A percentile compares a stretch with the other conserved stretches of the same genome.
These are phyloP conservation scores for Antheraea pernyi DNA, from an alignment of 1,140 invertebrate species.

Conservation along the genomic window DNA sequence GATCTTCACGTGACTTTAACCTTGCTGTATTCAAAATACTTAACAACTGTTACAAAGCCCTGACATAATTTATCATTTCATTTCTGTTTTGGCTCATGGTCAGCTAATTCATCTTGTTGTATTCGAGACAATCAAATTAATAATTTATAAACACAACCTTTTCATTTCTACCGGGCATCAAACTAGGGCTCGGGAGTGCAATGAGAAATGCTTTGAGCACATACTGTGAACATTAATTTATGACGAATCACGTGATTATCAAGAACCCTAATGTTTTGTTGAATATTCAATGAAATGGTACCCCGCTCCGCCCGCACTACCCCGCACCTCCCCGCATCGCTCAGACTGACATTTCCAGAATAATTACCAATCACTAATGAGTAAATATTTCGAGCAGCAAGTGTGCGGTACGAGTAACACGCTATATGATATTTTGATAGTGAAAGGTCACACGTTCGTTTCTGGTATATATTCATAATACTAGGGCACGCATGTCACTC, in stretches of 20 bases:
- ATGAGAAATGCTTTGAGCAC: background rate
- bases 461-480: background rate
- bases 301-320: too few relatives aligned
- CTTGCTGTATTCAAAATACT: too few relatives aligned
- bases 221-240: background rate
- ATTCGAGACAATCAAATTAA: too few relatives aligned
- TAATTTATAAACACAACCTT: too few relatives aligned
- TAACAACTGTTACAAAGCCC: too few relatives aligned
- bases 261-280: background rate
- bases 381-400: background rate
- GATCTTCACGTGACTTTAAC: too few relatives aligned
- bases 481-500: background rate
- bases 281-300: background rate
- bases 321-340: too few relatives aligned
- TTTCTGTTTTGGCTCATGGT: too few relatives aligned
- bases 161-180: background rate
- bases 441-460: background rate
- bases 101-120: too few relatives aligned
- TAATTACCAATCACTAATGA: slow-evolving; percentile 2
- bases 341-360: background rate
- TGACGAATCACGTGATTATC: background rate
- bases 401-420: background rate
- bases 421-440: slow-evolving; percentile 1
- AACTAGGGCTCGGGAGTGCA: background rate
- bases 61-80: too few relatives aligned